These are phyloP conservation scores for Sinelater perroti DNA, from an alignment of 2,888 invertebrate species.

Conservation along the genomic window DNA sequence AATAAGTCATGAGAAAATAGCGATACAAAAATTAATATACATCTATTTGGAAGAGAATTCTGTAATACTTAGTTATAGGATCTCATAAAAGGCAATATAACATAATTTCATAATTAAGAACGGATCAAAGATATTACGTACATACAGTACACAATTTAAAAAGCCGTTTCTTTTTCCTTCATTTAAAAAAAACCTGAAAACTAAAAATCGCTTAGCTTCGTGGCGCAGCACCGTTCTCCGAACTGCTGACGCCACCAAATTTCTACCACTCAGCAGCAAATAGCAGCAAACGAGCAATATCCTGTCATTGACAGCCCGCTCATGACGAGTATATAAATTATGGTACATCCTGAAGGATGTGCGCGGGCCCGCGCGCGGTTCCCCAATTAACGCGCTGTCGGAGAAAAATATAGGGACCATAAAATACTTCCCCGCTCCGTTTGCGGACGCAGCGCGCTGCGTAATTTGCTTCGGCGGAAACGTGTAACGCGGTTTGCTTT, in stretches of 20 bases:
- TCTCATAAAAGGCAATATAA: too few species aligned
- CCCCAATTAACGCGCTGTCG: not conserved
- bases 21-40: too few species aligned
- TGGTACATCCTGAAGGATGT: not conserved
- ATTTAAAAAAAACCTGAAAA: too few species aligned
- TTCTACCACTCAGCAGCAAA: conserved; percentile 13
- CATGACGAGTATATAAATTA: conserved; percentile 13
- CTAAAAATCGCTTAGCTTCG: too few species aligned
- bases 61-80: too few species aligned
- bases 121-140: too few species aligned
- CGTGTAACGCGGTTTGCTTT: not conserved
- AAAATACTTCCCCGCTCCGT: not conserved
- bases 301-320: conserved; percentile 1
- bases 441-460: not conserved
- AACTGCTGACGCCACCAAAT: conserved; percentile 5
- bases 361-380: not conserved
- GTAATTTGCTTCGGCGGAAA: conserved; percentile 1
- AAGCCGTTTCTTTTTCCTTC: too few species aligned
- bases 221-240: too few species aligned
- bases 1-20: too few species aligned
- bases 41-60: too few species aligned
- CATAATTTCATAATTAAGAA: too few species aligned
- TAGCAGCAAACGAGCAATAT: conserved; percentile 11
- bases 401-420: not conserved
- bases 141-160: too few species aligned